Evolutionary conservation across 1,140 invertebrate genomes (phyloP).

Genomic region (Drosophila simulans): DNA sequence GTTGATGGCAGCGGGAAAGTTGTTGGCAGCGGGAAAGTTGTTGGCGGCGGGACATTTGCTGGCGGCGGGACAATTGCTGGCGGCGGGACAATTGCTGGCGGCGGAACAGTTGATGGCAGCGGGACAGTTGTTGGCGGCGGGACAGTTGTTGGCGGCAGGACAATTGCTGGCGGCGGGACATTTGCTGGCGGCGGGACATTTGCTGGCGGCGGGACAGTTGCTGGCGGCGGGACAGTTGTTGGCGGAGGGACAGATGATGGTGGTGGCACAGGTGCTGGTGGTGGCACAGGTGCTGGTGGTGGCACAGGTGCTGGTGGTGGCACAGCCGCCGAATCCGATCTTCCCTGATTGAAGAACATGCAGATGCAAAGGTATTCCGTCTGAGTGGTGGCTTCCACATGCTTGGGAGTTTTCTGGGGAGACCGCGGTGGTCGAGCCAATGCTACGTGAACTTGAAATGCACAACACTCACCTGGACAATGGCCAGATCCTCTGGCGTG

Average conservation of each 20-base stretch:
- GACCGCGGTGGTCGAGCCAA: background rate
- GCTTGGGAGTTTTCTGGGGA: conserved; percentile 13
- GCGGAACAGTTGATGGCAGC: background rate
- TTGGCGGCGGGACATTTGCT: background rate
- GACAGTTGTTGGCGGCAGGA: no score
- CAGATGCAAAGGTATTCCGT: conserved; percentile 52
- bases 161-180: background rate
- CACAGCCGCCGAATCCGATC: no score
- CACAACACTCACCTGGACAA: conserved; percentile 32
- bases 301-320: background rate
- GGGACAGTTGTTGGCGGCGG: background rate
- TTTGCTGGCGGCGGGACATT: no score
- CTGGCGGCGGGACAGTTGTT: background rate
- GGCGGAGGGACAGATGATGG: background rate
- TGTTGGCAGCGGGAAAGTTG: no score
- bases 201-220: no score
- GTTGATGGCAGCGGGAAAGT: background rate
- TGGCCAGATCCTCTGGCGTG: conserved; percentile 39
- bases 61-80: no score
- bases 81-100: background rate
- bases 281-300: background rate
- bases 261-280: background rate
- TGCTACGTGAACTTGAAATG: background rate
- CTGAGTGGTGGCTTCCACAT: conserved; percentile 32
- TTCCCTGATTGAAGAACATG: conserved; percentile 9